Evolutionary conservation across 2,113 vertebrate genomes (phyloP).

Genomic region (Dermatemys mawii): DNA sequence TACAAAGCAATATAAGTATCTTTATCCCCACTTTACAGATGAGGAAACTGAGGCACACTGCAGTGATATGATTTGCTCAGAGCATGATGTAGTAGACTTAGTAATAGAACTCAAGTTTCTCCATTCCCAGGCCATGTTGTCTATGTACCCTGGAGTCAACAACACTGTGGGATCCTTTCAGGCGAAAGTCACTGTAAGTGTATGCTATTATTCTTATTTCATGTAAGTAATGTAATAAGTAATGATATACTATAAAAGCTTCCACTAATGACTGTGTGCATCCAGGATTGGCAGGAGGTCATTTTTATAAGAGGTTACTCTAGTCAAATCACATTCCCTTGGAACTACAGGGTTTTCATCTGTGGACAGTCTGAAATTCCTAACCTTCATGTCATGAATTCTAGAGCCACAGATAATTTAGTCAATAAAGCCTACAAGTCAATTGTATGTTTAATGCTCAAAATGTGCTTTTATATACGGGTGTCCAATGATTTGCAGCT

Average conservation of each 20-base stretch:
- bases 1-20: not conserved
- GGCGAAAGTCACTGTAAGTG: not conserved
- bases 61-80: not conserved
- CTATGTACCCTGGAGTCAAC: not conserved
- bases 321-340: not conserved
- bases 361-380: accelerated
- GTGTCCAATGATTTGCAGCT: not conserved
- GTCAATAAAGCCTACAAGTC: not conserved
- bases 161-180: not conserved
- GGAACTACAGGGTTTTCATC: not conserved
- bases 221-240: not conserved
- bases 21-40: not conserved
- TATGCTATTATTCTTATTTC: not conserved
- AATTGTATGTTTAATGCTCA: not conserved
- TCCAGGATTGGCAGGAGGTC: not conserved
- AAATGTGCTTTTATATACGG: not conserved
- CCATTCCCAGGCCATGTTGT: not conserved
- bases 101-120: not conserved
- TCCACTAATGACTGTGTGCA: not conserved
- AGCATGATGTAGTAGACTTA: not conserved
- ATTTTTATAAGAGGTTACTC: not conserved
- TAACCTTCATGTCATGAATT: accelerated
- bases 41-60: not conserved
- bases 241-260: not conserved
- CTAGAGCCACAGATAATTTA: not conserved